These are phyloP conservation scores for Acrossocheilus fasciatus DNA, from an alignment of 2,797 vertebrate genomes.

Conservation along the genomic window DNA sequence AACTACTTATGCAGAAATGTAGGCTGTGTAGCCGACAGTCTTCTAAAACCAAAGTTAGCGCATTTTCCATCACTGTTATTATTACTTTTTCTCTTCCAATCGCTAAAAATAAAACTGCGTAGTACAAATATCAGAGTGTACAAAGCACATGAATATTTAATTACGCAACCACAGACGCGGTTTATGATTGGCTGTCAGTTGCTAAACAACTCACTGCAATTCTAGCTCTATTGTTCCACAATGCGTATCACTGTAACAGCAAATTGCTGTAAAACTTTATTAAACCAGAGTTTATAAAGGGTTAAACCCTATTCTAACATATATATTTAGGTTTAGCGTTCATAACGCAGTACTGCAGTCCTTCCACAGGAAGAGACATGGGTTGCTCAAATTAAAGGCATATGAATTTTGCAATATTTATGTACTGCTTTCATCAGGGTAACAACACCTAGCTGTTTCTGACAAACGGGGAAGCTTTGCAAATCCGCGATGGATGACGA, in stretches of 20 bases:
- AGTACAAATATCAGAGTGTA: background rate
- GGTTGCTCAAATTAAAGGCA: background rate
- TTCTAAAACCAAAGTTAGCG: background rate
- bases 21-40: background rate
- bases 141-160: background rate
- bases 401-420: too few relatives aligned
- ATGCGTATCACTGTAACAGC: too few relatives aligned
- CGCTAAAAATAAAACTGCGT: background rate
- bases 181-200: background rate
- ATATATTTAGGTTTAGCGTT: background rate
- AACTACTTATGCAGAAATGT: background rate
- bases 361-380: background rate
- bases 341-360: background rate
- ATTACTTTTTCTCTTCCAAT: background rate
- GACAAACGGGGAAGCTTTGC: background rate
- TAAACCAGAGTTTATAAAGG: background rate
- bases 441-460: background rate
- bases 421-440: background rate
- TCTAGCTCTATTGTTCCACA: too few relatives aligned
- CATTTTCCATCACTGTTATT: background rate
- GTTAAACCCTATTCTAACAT: background rate
- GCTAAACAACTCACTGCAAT: background rate
- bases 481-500: constrained; percentile 32
- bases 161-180: background rate
- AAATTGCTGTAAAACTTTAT: background rate